Conservation (phyloP, 2,888 invertebrate species). For the Scaptomyza flava region DNA sequence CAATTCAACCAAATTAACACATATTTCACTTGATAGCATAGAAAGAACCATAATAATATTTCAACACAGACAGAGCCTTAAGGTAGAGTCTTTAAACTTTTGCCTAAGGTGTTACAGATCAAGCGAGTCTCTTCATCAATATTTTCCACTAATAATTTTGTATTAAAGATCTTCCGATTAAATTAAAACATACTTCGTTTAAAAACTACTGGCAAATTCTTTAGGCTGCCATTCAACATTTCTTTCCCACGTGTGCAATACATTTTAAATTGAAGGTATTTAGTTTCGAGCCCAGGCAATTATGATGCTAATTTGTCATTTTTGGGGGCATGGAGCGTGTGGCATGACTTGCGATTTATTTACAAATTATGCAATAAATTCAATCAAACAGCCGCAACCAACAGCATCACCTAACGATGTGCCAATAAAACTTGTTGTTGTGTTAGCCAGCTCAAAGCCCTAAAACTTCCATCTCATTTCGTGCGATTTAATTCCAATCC, state of each 20-base stretch:
- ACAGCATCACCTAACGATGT: constrained; percentile 60
- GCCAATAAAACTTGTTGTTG: constrained; percentile 64
- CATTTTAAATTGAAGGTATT: constrained; percentile 15
- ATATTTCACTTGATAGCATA: constrained; percentile 74
- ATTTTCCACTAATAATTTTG: too few relatives aligned
- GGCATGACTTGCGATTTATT: constrained; percentile 59
- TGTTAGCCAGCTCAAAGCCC: constrained; percentile 8
- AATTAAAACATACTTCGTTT: too few relatives aligned
- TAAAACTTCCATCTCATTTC: constrained; percentile 21
- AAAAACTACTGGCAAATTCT: too few relatives aligned
- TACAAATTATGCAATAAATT: constrained; percentile 77
- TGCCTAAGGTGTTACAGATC: too few relatives aligned
- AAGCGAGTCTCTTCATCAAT: too few relatives aligned
- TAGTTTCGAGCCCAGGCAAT: constrained; percentile 20
- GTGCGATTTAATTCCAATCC: constrained; percentile 46
- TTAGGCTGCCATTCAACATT: constrained; percentile 11
- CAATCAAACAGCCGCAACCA: constrained; percentile 55
- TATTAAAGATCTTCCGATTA: too few relatives aligned
- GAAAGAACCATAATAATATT: constrained; percentile 54
- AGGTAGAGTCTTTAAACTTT: not conserved
- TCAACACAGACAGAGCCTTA: constrained; percentile 19
- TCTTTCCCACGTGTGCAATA: constrained; percentile 39
- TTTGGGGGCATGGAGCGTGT: constrained; percentile 61
- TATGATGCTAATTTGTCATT: constrained; percentile 69
- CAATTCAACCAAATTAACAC: constrained; percentile 66